Base-by-base conservation (phyloP, 2,113 vertebrate genomes). In the Lota lota region DNA sequence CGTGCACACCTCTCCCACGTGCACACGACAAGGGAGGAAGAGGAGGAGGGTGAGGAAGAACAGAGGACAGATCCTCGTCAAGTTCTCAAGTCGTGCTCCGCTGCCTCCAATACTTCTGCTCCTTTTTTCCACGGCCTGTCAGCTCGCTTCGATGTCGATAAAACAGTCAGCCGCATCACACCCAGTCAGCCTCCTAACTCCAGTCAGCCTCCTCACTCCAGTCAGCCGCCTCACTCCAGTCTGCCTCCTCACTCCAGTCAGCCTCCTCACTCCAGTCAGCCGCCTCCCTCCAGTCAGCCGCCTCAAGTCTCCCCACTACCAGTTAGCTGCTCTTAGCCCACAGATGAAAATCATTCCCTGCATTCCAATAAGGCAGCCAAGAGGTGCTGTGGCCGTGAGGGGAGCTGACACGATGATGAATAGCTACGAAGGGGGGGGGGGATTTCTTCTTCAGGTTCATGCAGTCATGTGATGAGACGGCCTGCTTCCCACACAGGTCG, bases 291-390 rank as follows among this genome's bases (percentile, higher is more conserved):
- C 40, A 14, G 40, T 47, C 40, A 47, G 7, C 12, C 10, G 40
- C 40, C 40, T 47, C 40, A 47, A 14, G 81, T 84, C 82, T 83
- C 83, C 83, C 74, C 83, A 77, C 82, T 77, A 75, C 88, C 86
- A 88, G 85, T 91, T 89, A 90, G 85, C 84, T 78, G 63, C 84
- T 82, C 87, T 89, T 88, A 88, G 85, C 69, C 80, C 80, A 67
- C 61, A 83, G 82, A 88, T 87, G 81, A 84, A 87, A 87, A 86
- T 83, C 82, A 78, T 86, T 87, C 83, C 81, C 78, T 83, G 71
- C 73, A 82, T 88, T 89, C 87, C 85, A 80, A 80, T 68, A 74
- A 85, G 76, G 87, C 87, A 83, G 78, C 79, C 87, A 84, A 84
- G 85, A 82, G 87, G 78, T 82, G 81, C 82, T 83, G 88, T 81